phyloP scores from a whole-genome alignment of 2,797 vertebrate species.

The Peromyscus nudipes region DNA sequence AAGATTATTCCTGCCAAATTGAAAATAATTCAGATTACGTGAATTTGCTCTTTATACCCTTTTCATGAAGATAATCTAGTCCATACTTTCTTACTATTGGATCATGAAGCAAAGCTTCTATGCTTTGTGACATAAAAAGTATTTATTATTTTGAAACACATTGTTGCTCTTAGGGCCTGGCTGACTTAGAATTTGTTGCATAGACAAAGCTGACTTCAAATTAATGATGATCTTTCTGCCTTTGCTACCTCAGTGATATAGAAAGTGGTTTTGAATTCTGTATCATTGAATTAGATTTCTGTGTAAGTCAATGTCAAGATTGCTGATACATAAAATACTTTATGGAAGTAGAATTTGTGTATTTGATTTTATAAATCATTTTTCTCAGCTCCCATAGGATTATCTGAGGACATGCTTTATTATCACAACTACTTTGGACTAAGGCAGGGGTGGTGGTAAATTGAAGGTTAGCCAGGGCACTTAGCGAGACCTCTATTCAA shows the following conservation, averaged over 20 bases:
- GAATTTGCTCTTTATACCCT: constrained; percentile 30
- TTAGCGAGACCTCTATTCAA: not conserved
- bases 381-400: constrained; percentile 2
- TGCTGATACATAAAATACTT: constrained; percentile 47
- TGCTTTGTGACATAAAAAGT: not conserved
- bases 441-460: not conserved
- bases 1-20: not conserved
- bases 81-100: not conserved
- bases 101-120: not conserved
- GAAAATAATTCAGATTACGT: constrained; percentile 62
- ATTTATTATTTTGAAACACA: not conserved
- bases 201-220: not conserved
- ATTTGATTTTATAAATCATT: constrained; percentile 45
- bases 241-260: not conserved
- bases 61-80: constrained; percentile 38
- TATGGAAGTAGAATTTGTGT: constrained; percentile 19
- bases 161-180: not conserved
- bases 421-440: not conserved
- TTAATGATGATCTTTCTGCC: not conserved
- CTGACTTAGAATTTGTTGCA: not conserved
- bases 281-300: constrained; percentile 33
- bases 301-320: constrained; percentile 44
- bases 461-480: not conserved
- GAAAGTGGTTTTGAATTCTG: constrained; percentile 8
- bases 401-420: not conserved